These are phyloP conservation scores for Entomobrya proxima DNA, from an alignment of 2,888 invertebrate species.

Conservation along the genomic window DNA sequence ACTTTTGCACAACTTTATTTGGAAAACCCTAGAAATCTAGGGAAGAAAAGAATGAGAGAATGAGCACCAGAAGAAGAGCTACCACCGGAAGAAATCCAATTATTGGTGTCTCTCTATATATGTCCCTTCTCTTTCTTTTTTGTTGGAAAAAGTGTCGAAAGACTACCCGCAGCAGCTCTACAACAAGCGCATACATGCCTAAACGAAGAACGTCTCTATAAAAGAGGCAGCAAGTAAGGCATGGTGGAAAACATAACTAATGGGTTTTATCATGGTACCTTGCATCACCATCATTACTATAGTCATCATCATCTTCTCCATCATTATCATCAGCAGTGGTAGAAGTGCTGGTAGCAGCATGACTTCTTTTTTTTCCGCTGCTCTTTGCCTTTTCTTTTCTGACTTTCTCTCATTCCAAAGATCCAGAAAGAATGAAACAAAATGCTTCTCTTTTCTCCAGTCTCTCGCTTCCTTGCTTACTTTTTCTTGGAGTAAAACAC, in stretches of 20 bases:
- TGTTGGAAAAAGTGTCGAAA: slow-evolving; percentile 52
- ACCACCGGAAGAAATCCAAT: slow-evolving; percentile 72
- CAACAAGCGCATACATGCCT: background rate
- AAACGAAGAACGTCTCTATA: background rate
- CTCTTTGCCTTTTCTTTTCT: too few relatives aligned
- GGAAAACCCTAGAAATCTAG: background rate
- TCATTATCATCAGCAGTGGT: background rate
- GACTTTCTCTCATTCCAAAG: too few relatives aligned
- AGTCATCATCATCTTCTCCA: slow-evolving; percentile 51
- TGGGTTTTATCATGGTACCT: slow-evolving; percentile 60
- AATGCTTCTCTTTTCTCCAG: background rate
- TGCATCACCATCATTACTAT: slow-evolving; percentile 58
- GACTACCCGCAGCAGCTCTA: slow-evolving; percentile 14
- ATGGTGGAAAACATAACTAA: slow-evolving; percentile 47
- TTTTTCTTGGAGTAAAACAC: background rate
- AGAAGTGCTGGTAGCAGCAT: slow-evolving; percentile 7
- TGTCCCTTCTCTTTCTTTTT: slow-evolving; percentile 54
- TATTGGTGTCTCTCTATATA: slow-evolving; percentile 64
- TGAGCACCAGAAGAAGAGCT: slow-evolving; percentile 23
- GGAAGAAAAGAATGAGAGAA: slow-evolving; percentile 16
- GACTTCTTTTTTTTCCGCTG: slow-evolving; percentile 21
- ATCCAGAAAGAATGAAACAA: too few relatives aligned
- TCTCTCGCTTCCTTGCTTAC: background rate
- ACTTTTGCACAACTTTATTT: background rate
- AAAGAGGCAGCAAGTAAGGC: background rate